These are phyloP conservation scores for Rhogogaster chlorosoma DNA, from an alignment of 2,888 invertebrate species.

Conservation along the genomic window DNA sequence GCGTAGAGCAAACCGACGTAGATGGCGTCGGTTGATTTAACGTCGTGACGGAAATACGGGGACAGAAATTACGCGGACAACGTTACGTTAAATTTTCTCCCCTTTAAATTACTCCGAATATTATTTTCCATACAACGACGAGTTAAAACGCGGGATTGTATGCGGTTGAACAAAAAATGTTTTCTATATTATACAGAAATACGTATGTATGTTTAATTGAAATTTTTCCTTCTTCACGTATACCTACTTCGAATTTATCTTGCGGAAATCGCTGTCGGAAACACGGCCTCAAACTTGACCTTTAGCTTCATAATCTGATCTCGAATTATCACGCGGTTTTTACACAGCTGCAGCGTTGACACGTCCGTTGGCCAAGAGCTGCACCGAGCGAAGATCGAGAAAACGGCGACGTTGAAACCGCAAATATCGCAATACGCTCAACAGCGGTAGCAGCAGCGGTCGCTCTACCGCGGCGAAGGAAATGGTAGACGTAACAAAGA, in stretches of 20 bases:
- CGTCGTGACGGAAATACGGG: constrained; percentile 24
- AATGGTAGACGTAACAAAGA: neutral
- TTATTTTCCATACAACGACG: neutral
- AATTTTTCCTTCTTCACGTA: neutral
- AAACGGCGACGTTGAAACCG: neutral
- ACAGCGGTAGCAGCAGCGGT: neutral
- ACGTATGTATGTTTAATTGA: neutral
- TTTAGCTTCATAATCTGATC: constrained; percentile 10
- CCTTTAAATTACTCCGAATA: neutral
- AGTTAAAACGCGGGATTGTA: neutral
- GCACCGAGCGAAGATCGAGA: neutral
- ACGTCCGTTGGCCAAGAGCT: neutral
- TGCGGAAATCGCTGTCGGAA: neutral
- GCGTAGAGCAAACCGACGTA: constrained; percentile 13
- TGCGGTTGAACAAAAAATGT: neutral
- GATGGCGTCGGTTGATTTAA: constrained; percentile 37
- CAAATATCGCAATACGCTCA: constrained; percentile 38
- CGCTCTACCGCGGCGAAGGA: neutral
- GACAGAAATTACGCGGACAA: constrained; percentile 4
- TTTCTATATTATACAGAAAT: neutral
- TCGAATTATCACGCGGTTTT: neutral
- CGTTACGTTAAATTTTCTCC: neutral
- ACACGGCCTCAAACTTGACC: neutral
- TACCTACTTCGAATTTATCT: neutral
- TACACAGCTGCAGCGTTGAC: neutral